Percentiles rank a stretch among this genome's conserved stretches.
Conservation (phyloP, 2,797 vertebrate species). For the Synaphobranchus kaupii region DNA sequence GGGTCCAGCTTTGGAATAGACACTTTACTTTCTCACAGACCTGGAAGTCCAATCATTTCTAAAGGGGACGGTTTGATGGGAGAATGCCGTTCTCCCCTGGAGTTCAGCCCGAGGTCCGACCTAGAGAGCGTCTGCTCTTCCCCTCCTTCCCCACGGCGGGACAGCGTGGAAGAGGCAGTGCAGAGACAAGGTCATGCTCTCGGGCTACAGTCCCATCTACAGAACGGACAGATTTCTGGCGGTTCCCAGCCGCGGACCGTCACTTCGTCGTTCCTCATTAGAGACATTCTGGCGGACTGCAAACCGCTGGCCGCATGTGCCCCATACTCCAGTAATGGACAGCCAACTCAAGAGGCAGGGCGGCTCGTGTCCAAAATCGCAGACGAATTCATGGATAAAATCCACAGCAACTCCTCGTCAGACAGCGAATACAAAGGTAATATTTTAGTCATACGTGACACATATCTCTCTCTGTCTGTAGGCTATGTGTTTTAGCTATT, state of each 20-base stretch:
- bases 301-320: constrained; percentile 95
- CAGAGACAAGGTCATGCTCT: constrained; percentile 76
- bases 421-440: constrained; percentile 98
- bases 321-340: constrained; percentile 92
- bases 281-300: constrained; percentile 97
- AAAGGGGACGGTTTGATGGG: constrained; percentile 85
- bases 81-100: constrained; percentile 88
- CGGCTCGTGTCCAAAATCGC: constrained; percentile 81
- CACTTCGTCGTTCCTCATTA: constrained; percentile 96
- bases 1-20: constrained; percentile 95
- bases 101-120: constrained; percentile 91
- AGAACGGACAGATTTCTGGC: constrained; percentile 83
- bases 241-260: constrained; percentile 91
- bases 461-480: background rate
- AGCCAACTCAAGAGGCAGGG: constrained; percentile 83
- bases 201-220: constrained; percentile 84
- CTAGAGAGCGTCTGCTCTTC: constrained; percentile 89
- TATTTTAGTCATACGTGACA: background rate
- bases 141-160: constrained; percentile 86
- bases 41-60: constrained; percentile 84
- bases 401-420: constrained; percentile 87
- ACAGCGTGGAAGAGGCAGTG: constrained; percentile 81
- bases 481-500: background rate
- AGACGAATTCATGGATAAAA: constrained; percentile 94
- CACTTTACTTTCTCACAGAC: constrained; percentile 92